Evolutionary conservation across 1,140 invertebrate species (phyloP).

Genomic region (Drosophila subobscura): DNA sequence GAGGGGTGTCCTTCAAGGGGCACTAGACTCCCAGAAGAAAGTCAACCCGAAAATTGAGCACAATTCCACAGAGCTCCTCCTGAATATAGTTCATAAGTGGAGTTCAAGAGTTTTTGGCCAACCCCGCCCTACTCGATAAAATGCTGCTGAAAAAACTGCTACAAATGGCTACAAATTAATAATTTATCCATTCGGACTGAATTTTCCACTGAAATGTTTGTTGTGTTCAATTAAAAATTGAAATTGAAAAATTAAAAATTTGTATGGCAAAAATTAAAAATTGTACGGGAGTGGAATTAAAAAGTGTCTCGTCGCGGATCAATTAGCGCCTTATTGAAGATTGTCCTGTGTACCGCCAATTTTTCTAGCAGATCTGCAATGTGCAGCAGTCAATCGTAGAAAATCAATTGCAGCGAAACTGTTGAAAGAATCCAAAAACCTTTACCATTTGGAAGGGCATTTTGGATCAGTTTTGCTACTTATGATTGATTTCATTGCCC

Average conservation of each 20-base stretch:
- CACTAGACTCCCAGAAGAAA: slow-evolving; percentile 3
- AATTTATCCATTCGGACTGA: slow-evolving; percentile 31
- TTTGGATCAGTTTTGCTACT: too few relatives aligned
- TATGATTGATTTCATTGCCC: too few relatives aligned
- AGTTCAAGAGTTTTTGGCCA: slow-evolving; percentile 16
- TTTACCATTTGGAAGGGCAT: too few relatives aligned
- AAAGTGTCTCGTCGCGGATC: slow-evolving; percentile 31
- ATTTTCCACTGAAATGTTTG: slow-evolving; percentile 22
- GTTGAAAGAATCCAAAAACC: slow-evolving; percentile 11
- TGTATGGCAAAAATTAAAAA: slow-evolving; percentile 36
- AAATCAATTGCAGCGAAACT: not conserved
- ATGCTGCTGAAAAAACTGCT: slow-evolving; percentile 1
- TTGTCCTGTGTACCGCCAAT: not conserved
- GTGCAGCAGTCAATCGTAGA: too few relatives aligned
- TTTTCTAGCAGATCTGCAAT: too few relatives aligned
- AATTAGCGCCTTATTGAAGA: slow-evolving; percentile 47
- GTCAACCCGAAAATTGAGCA: slow-evolving; percentile 28
- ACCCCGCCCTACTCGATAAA: not conserved
- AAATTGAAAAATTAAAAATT: too few relatives aligned
- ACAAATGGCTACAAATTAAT: slow-evolving; percentile 30
- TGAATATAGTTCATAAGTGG: slow-evolving; percentile 5
- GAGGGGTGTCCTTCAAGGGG: slow-evolving; percentile 22
- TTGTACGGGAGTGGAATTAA: slow-evolving; percentile 46
- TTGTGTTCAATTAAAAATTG: slow-evolving; percentile 55
- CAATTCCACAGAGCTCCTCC: slow-evolving; percentile 13